A percentile compares a stretch with the other conserved stretches of the same genome.
Evolutionary conservation across 2,113 vertebrate genomes (phyloP).

Genomic region (Apaloderma vittatum): DNA sequence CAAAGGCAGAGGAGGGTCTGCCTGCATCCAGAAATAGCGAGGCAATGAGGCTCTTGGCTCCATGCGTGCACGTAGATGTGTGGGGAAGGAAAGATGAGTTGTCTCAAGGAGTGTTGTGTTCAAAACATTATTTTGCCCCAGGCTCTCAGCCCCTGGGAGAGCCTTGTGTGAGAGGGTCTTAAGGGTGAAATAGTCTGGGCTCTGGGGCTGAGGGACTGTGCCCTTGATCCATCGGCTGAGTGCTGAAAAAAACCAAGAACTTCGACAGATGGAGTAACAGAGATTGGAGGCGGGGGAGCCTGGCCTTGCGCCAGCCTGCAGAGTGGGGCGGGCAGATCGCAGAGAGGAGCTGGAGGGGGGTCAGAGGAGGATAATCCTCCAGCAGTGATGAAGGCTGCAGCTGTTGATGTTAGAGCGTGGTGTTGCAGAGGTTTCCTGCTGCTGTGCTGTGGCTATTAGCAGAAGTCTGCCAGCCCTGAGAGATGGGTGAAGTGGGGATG

Average conservation of each 20-base stretch:
- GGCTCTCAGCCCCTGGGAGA: not conserved
- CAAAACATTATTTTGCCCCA: not conserved
- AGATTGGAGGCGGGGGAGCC: not conserved
- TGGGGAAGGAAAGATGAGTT: not conserved
- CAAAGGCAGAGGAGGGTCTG: not conserved
- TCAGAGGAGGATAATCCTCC: slow-evolving; percentile 48
- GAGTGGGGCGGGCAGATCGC: not conserved
- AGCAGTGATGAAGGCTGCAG: not conserved
- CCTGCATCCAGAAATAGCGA: not conserved
- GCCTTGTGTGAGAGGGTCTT: not conserved
- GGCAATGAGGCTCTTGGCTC: not conserved
- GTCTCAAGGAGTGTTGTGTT: not conserved
- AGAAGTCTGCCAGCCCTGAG: not conserved
- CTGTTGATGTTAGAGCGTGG: not conserved
- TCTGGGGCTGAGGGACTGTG: not conserved
- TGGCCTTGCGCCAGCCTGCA: slow-evolving; percentile 23
- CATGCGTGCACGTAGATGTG: not conserved
- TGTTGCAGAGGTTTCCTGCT: not conserved
- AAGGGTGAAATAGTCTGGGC: not conserved
- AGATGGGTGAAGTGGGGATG: not conserved
- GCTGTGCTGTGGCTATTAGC: not conserved
- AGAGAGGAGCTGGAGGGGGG: not conserved
- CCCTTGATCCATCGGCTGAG: not conserved
- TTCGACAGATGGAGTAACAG: slow-evolving; percentile 10
- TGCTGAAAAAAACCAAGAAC: slow-evolving; percentile 39